Percentiles rank a stretch among this genome's conserved stretches.
Evolutionary conservation across 1,140 invertebrate species (phyloP).

Genomic region (Physella acuta): DNA sequence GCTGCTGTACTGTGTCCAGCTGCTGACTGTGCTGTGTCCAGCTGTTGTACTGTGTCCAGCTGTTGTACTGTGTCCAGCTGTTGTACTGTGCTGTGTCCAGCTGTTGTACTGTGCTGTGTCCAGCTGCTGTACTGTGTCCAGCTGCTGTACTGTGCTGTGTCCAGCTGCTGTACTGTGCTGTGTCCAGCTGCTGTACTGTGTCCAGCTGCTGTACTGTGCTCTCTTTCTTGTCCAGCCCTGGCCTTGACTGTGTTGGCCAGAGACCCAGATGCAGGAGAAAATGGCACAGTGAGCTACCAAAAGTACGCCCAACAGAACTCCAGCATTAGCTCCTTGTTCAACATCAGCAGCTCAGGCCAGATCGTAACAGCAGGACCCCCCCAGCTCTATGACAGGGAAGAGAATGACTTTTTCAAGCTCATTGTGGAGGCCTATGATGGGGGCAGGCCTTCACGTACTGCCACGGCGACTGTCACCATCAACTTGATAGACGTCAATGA

Average conservation of each 20-base stretch:
- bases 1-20: too few species aligned
- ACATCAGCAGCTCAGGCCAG: neutral
- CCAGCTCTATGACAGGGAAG: conserved; percentile 4
- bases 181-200: too few species aligned
- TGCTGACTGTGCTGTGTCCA: too few species aligned
- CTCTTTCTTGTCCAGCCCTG: too few species aligned
- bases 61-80: too few species aligned
- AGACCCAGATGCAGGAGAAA: conserved; percentile 2
- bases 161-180: too few species aligned
- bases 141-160: too few species aligned
- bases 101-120: too few species aligned
- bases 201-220: too few species aligned
- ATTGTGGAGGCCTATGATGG: conserved; percentile 10
- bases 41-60: too few species aligned
- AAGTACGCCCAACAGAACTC: neutral
- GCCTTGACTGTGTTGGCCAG: conserved; percentile 2
- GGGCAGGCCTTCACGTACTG: neutral
- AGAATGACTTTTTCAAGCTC: neutral
- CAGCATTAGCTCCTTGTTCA: neutral
- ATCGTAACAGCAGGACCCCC: neutral
- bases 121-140: too few species aligned
- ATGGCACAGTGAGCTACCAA: conserved; percentile 11
- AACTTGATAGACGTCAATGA: conserved; percentile 8
- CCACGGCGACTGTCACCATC: conserved; percentile 12
- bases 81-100: too few species aligned